Percentiles rank a stretch among this genome's conserved stretches.
Conservation (phyloP, 2,797 vertebrate genomes). For the Macrochelys suwanniensis region DNA sequence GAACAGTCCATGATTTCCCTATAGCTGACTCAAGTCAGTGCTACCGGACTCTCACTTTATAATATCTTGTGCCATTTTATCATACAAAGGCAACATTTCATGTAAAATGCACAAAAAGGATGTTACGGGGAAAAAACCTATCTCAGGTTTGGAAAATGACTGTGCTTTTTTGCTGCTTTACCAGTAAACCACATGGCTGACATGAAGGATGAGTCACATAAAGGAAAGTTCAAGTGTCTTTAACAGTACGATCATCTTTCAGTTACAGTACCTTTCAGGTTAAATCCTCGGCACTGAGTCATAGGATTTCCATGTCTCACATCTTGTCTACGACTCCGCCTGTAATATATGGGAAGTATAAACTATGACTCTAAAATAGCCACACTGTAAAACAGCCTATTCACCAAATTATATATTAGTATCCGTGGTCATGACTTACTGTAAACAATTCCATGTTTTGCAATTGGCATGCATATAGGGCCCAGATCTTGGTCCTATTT, state of each 20-base stretch:
- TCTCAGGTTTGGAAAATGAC: conserved; percentile 38
- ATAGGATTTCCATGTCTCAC: conserved; percentile 96
- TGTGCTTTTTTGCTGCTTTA: background rate
- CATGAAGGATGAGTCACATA: conserved; percentile 32
- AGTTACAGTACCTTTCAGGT: conserved; percentile 92
- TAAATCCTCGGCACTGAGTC: conserved; percentile 97
- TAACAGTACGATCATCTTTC: background rate
- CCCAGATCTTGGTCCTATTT: background rate
- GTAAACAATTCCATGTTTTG: background rate
- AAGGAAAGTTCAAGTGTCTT: conserved; percentile 25
- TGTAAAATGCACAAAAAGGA: background rate
- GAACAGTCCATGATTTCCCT: background rate
- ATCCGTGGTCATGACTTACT: background rate
- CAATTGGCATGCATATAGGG: background rate
- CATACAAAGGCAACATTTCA: background rate
- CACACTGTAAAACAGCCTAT: background rate
- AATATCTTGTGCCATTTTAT: background rate
- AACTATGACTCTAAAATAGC: conserved; percentile 29
- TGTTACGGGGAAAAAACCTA: conserved; percentile 34
- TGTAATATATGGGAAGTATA: conserved; percentile 67
- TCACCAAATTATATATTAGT: background rate
- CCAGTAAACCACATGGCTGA: background rate
- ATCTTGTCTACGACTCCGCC: conserved; percentile 97
- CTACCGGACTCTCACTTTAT: background rate
- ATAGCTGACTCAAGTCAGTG: background rate